Conservation (phyloP, 2,888 invertebrate genomes). For the Hypomecis punctinalis region DNA sequence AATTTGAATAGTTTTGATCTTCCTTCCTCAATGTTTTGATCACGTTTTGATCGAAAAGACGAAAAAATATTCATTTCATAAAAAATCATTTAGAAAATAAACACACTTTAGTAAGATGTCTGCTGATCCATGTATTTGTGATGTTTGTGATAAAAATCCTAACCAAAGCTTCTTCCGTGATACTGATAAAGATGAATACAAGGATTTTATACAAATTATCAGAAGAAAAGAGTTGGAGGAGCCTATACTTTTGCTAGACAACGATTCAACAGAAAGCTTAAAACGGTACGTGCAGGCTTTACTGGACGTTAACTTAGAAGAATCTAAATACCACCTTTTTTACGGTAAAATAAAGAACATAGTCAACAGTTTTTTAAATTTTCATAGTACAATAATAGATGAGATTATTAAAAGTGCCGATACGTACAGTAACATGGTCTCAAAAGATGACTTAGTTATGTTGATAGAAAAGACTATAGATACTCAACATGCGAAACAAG, state of each 20-base stretch:
- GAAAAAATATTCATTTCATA: too few relatives aligned
- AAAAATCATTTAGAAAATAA: too few relatives aligned
- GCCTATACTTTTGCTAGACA: slow-evolving; percentile 53
- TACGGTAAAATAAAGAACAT: slow-evolving; percentile 64
- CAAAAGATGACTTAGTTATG: slow-evolving; percentile 50
- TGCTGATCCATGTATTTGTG: background rate
- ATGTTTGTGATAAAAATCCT: slow-evolving; percentile 10
- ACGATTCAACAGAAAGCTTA: slow-evolving; percentile 54
- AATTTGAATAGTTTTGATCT: background rate
- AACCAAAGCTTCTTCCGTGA: background rate
- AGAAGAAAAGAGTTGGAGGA: slow-evolving; percentile 52
- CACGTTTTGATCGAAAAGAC: too few relatives aligned
- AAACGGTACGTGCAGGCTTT: slow-evolving; percentile 53
- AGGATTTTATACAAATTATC: slow-evolving; percentile 59
- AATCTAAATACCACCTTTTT: slow-evolving; percentile 57
- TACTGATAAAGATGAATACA: slow-evolving; percentile 54
- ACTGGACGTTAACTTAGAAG: slow-evolving; percentile 50
- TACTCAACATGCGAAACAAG: slow-evolving; percentile 52
- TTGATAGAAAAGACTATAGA: slow-evolving; percentile 55
- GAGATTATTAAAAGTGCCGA: slow-evolving; percentile 56
- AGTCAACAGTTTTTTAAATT: slow-evolving; percentile 57
- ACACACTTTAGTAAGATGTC: background rate
- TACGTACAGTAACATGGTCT: slow-evolving; percentile 42
- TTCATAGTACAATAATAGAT: slow-evolving; percentile 56
- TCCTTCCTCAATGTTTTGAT: background rate